Evolutionary conservation across 2,797 vertebrate species (phyloP).

Genomic region (Enoplosus armatus): DNA sequence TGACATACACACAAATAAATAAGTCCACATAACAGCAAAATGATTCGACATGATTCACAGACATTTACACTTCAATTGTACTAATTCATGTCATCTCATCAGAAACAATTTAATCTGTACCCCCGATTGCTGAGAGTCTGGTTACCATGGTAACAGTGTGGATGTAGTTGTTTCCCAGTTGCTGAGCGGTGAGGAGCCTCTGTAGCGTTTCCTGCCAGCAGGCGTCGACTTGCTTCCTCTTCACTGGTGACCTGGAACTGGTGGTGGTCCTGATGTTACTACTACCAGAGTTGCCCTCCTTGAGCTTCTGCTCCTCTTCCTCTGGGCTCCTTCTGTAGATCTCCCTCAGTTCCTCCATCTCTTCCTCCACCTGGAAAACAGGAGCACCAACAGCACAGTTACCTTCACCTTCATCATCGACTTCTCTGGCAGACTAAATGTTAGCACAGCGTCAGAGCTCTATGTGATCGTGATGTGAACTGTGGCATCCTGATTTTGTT

Average conservation of each 20-base stretch:
- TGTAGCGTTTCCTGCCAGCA: slow-evolving; percentile 27
- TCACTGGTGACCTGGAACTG: not conserved
- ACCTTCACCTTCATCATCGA: not conserved
- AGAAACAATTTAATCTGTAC: not conserved
- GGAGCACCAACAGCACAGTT: not conserved
- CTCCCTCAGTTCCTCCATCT: slow-evolving; percentile 81
- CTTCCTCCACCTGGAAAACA: slow-evolving; percentile 82
- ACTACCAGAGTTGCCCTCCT: not conserved
- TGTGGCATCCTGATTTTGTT: no score
- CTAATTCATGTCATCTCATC: not conserved
- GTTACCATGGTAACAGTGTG: slow-evolving; percentile 44
- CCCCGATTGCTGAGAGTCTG: no score
- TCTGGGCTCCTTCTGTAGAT: slow-evolving; percentile 76
- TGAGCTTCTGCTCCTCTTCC: slow-evolving; percentile 64
- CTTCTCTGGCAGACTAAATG: not conserved
- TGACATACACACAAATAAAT: slow-evolving; percentile 57
- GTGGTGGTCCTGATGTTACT: not conserved
- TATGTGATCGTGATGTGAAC: no score
- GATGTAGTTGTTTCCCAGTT: slow-evolving; percentile 85
- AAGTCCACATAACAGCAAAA: not conserved
- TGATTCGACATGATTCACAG: not conserved
- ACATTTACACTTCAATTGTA: not conserved
- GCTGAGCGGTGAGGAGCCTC: slow-evolving; percentile 81
- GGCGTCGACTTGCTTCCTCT: not conserved
- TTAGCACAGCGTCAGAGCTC: no score